phyloP scores from a whole-genome alignment of 2,113 vertebrate genomes.

The Anseranas semipalmata region DNA sequence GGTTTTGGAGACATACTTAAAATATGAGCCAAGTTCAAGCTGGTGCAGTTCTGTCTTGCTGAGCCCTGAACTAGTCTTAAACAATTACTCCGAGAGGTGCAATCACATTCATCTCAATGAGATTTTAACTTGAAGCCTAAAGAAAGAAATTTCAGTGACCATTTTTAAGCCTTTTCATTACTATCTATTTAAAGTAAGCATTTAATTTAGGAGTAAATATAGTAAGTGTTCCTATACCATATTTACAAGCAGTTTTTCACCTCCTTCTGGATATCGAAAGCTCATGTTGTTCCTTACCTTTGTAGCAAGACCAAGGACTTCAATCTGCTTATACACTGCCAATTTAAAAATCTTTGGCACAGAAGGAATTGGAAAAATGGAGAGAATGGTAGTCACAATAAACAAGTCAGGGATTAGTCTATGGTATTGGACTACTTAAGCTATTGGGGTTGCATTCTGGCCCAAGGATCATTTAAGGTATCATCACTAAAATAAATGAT shows the following conservation, averaged over 20 bases:
- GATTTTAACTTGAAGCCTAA: constrained; percentile 2
- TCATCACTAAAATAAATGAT: neutral
- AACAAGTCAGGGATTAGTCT: constrained; percentile 4
- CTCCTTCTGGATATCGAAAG: neutral
- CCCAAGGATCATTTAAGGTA: neutral
- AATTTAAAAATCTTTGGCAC: constrained; percentile 9
- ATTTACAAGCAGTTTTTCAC: neutral
- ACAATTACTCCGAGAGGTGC: neutral
- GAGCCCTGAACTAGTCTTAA: constrained; percentile 16
- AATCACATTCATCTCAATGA: neutral
- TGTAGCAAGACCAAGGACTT: neutral
- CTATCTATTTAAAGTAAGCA: neutral
- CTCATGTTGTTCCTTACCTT: neutral
- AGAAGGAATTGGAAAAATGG: neutral
- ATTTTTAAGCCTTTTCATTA: neutral
- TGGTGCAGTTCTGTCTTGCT: neutral
- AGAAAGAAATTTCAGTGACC: neutral
- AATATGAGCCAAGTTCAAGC: constrained; percentile 29
- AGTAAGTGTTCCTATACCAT: neutral
- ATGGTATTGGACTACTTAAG: neutral
- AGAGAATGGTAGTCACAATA: neutral
- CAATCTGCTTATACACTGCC: neutral
- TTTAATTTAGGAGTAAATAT: neutral
- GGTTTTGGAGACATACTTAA: neutral
- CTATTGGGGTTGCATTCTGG: neutral